These are phyloP conservation scores for Plemyria rubiginata DNA, from an alignment of 2,888 invertebrate species.

Conservation along the genomic window DNA sequence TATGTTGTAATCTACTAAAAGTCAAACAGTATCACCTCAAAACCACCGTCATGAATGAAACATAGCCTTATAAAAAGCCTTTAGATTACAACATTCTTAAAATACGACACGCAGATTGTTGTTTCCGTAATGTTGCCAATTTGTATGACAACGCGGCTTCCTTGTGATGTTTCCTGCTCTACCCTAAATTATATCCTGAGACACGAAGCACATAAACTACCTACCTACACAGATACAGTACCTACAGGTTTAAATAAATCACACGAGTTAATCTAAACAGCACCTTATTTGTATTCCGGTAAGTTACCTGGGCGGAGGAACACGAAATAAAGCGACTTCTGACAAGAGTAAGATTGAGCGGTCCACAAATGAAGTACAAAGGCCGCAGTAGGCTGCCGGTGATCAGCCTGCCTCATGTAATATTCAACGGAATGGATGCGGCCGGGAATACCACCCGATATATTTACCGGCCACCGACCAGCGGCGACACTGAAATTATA, in stretches of 20 bases:
- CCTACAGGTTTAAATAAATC: constrained; percentile 39
- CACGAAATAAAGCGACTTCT: constrained; percentile 48
- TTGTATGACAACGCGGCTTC: constrained; percentile 36
- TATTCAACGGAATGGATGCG: constrained; percentile 66
- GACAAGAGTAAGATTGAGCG: constrained; percentile 59
- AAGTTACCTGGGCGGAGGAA: constrained; percentile 36
- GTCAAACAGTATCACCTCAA: background rate
- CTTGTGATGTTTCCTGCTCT: constrained; percentile 37
- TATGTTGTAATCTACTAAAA: background rate
- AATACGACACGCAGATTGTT: constrained; percentile 16
- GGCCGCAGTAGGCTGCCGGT: constrained; percentile 54
- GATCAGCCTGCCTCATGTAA: constrained; percentile 68
- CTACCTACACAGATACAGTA: constrained; percentile 25
- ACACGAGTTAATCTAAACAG: constrained; percentile 41
- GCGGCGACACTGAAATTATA: constrained; percentile 60
- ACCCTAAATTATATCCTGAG: constrained; percentile 40
- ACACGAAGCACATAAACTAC: constrained; percentile 36
- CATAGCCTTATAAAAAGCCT: constrained; percentile 1
- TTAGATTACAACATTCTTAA: constrained; percentile 8
- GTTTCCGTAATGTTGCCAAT: constrained; percentile 31
- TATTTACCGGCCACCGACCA: constrained; percentile 66
- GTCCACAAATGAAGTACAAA: constrained; percentile 63
- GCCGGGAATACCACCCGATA: constrained; percentile 56
- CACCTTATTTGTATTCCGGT: constrained; percentile 41
- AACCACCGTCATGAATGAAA: background rate